Evolutionary conservation across 2,797 vertebrate species (phyloP).

Genomic region (Muraenolepis orangiensis): DNA sequence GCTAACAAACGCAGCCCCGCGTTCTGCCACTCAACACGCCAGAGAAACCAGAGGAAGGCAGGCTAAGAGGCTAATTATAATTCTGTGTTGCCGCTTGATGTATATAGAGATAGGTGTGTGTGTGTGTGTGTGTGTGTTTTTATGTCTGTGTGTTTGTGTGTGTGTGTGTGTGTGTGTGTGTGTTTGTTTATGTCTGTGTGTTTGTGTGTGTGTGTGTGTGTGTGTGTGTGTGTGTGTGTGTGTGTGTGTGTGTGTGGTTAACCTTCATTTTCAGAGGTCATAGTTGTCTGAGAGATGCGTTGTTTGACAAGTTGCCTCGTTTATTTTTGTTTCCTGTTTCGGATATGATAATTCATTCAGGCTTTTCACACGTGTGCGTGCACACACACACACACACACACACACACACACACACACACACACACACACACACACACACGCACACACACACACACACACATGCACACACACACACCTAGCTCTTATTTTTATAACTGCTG

Average conservation of each 20-base stretch:
- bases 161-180: too few species aligned
- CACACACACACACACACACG: background rate
- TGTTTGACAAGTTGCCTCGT: slow-evolving; percentile 50
- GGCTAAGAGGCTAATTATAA: slow-evolving; percentile 30
- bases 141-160: too few species aligned
- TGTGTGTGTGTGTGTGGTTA: slow-evolving; percentile 20
- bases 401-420: background rate
- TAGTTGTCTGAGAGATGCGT: slow-evolving; percentile 13
- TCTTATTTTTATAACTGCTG: too few species aligned
- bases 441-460: background rate
- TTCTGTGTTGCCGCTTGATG: slow-evolving; percentile 32
- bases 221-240: background rate
- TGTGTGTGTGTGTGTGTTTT: too few species aligned
- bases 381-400: background rate
- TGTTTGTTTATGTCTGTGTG: too few species aligned
- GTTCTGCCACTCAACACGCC: slow-evolving; percentile 12
- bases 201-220: too few species aligned
- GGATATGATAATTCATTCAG: background rate
- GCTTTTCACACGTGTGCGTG: background rate
- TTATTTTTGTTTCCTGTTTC: slow-evolving; percentile 22
- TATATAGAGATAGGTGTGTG: slow-evolving; percentile 22
- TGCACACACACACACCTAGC: slow-evolving; percentile 19
- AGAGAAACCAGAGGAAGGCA: slow-evolving; percentile 27
- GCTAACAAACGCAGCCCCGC: slow-evolving; percentile 22
- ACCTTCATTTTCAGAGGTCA: slow-evolving; percentile 30